Evolutionary conservation across 2,888 invertebrate species (phyloP).

Genomic region (Melanostoma scalare): DNA sequence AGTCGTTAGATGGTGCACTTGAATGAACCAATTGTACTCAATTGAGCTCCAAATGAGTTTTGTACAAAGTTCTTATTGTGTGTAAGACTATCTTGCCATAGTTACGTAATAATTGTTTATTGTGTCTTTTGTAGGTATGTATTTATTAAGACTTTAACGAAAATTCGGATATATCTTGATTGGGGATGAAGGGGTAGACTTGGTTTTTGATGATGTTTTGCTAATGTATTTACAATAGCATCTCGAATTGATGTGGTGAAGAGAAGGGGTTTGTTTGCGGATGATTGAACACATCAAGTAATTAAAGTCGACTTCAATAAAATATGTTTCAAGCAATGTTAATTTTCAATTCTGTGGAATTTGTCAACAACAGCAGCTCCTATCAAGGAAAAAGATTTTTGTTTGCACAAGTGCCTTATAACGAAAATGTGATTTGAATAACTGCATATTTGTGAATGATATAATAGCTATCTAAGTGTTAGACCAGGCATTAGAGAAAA

Average conservation of each 20-base stretch:
- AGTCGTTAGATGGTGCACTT: constrained; percentile 37
- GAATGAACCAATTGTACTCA: constrained; percentile 58
- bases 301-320: constrained; percentile 22
- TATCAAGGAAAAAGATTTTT: too few relatives aligned
- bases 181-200: not conserved
- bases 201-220: not conserved
- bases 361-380: not conserved
- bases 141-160: not conserved
- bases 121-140: not conserved
- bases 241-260: not conserved
- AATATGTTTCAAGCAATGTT: constrained; percentile 22
- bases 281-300: constrained; percentile 22
- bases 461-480: too few relatives aligned
- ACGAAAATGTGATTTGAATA: too few relatives aligned
- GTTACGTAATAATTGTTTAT: too few relatives aligned
- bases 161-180: not conserved
- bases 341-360: constrained; percentile 8
- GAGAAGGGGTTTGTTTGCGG: not conserved
- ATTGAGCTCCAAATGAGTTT: constrained; percentile 41
- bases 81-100: not conserved
- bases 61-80: constrained; percentile 3
- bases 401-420: too few relatives aligned
- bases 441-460: too few relatives aligned
- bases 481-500: too few relatives aligned
- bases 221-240: not conserved